Conservation (phyloP, 1,140 invertebrate species). For the Diabrotica undecimpunctata region DNA sequence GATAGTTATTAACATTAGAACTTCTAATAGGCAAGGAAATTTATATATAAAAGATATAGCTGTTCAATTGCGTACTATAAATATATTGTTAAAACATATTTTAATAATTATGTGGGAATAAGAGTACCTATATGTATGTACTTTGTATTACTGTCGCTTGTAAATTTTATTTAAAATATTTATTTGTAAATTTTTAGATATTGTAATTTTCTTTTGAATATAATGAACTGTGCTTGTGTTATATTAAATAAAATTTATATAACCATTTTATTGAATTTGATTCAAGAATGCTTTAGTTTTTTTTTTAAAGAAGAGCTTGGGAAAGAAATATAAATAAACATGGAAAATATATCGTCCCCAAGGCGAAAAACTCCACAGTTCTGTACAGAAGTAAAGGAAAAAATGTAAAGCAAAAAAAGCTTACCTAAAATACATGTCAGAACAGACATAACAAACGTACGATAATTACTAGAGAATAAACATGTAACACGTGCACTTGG, state of each 20-base stretch:
- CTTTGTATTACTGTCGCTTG: conserved; percentile 14
- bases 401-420: too few species aligned
- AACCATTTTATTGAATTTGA: neutral
- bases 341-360: too few species aligned
- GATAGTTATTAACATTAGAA: conserved; percentile 1
- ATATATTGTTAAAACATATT: conserved; percentile 8
- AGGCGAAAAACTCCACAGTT: too few species aligned
- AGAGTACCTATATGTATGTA: conserved; percentile 7
- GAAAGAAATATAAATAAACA: too few species aligned
- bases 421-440: too few species aligned
- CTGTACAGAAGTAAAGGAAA: too few species aligned
- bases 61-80: conserved; percentile 16
- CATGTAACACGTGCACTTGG: too few species aligned
- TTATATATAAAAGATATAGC: neutral
- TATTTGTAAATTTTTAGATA: conserved; percentile 19
- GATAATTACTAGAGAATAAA: too few species aligned
- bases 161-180: conserved; percentile 18
- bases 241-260: conserved; percentile 16
- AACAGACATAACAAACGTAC: too few species aligned
- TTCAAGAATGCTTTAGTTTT: too few species aligned
- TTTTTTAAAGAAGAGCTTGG: too few species aligned
- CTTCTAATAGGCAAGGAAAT: conserved; percentile 7
- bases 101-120: conserved; percentile 12
- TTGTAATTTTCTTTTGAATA: conserved; percentile 16
- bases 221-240: conserved; percentile 15